These are phyloP conservation scores for Drosophila lacertosa DNA, from an alignment of 1,140 invertebrate genomes.

Conservation along the genomic window DNA sequence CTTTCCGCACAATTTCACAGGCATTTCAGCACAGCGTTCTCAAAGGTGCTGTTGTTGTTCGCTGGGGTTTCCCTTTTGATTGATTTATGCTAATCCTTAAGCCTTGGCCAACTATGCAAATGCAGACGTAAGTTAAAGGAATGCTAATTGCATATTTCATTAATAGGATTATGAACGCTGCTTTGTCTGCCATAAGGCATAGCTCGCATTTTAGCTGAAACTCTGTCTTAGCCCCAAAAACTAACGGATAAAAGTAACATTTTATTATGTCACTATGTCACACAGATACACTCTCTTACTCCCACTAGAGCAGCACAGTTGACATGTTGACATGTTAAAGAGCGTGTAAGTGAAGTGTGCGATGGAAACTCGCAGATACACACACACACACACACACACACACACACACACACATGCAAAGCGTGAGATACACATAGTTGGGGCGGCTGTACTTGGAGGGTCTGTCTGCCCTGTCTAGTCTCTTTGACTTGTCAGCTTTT, in stretches of 20 bases:
- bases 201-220: slow-evolving; percentile 5
- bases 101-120: slow-evolving; percentile 59
- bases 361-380: slow-evolving; percentile 71
- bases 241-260: slow-evolving; percentile 65
- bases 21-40: slow-evolving; percentile 34
- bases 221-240: slow-evolving; percentile 16
- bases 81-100: slow-evolving; percentile 70
- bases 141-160: slow-evolving; percentile 39
- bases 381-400: slow-evolving; percentile 20
- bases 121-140: slow-evolving; percentile 17
- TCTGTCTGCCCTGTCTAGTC: background rate
- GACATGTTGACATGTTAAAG: slow-evolving; percentile 80
- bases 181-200: background rate
- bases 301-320: slow-evolving; percentile 16
- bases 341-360: slow-evolving; percentile 81
- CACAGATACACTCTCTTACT: slow-evolving; percentile 4
- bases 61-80: slow-evolving; percentile 51
- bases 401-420: slow-evolving; percentile 53
- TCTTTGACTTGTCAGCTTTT: slow-evolving; percentile 48
- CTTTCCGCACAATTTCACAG: slow-evolving; percentile 71
- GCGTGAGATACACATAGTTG: slow-evolving; percentile 35
- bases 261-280: slow-evolving; percentile 82
- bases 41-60: slow-evolving; percentile 12
- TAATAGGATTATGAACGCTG: slow-evolving; percentile 26
- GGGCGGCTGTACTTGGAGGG: background rate